Base-by-base conservation (phyloP, 2,797 vertebrate genomes). In the Scarus forsteni region DNA sequence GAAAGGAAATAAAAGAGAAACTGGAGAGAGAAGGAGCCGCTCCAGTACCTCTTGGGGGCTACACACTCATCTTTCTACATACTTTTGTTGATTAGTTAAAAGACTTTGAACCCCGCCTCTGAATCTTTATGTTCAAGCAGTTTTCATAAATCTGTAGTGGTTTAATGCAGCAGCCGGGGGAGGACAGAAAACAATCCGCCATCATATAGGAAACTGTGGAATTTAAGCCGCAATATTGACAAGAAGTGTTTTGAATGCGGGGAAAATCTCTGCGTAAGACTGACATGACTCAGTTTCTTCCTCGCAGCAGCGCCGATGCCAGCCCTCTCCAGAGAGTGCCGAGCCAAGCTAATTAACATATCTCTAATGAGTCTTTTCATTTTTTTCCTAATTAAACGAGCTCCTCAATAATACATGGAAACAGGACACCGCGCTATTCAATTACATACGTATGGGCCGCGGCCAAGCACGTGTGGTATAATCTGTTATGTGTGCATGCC, bases 301-400 rank as follows among this genome's bases (percentile, higher is more conserved):
- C 54, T 77, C 59, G 81, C 85, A 77, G 79, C 56, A 68, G 82
- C 50, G 75, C 71, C 42, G 60, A 81, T 86, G 80, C 89, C 78
- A 82, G 89, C 82, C 82, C 87, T 88, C 89, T 92, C 91, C 80
- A 89, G 90, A 90, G 80, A 86, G 83, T 78, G 75, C 71, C 62
- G 83, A 88, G 87, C 84, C 82, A 75, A 89, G 87, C 93, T 93
- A 92, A 94, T 95, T 94, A 95, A 89, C 94, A 94, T 93, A 92
- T 90, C 91, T 92, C 92, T 94, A 94, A 94, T 92, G 94, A 95
- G 93, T 92, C 92, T 93, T 95, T 94, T 93, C 90, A 93, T 93
- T 92, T 94, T 91, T 94, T 93, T 88, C 78, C 90, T 93, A 91
- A 94, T 95, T 95, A 95, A 95, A 92, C 86, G 69, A 91, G 91